Evolutionary conservation across 2,797 vertebrate species (phyloP), one percentile per base, ranked within the genome.

Genomic region (Schizothorax lantsangensis): DNA sequence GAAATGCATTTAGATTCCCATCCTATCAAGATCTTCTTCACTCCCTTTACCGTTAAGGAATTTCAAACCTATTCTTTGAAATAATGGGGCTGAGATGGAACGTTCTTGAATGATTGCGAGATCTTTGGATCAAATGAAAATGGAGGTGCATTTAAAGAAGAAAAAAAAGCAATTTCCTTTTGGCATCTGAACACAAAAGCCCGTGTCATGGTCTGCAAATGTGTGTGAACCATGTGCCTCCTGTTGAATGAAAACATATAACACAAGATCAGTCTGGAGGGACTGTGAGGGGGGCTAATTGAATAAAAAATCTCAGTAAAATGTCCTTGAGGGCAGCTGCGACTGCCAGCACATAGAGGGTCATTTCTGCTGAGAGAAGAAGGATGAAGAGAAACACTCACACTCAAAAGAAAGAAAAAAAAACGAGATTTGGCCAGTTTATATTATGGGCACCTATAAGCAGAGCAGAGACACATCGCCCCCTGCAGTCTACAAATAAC

Each of bases 21-120:
- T 84, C 78, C 45, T 8, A 30, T 77, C 59, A 26, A 68, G 69
- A 79, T 23, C 12, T 26, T 33, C 21, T 78, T 21, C 2, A 2
- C 45, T 57, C 21, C 1, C 30, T 84, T 30, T n/a, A 59, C 52
- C 79, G 8, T 21, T 14, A 7, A 77, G 59, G 57, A 77, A 88
- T 88, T 43, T 85, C 30, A 79, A 83, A 83, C 6, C 45, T 12
- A 64, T 86, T 73, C 79, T 54, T 77, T 62, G 19, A 82, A 77
- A 62, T 36, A 69, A 75, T 74, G 68, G 33, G 54, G 81, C 33
- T 10, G 33, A 73, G 33, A 75, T 81, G 30, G 71, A 84, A 36
- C 9, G 77, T 54, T 17, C 54, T 43, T 4, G 68, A 79, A 74
- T 66, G 66, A 40, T 40, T 84, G 38, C 33, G 10, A 33, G 40